A percentile compares a stretch with the other conserved stretches of the same genome.
phyloP scores from a whole-genome alignment of 2,113 vertebrate species.

The Cisticola juncidis region DNA sequence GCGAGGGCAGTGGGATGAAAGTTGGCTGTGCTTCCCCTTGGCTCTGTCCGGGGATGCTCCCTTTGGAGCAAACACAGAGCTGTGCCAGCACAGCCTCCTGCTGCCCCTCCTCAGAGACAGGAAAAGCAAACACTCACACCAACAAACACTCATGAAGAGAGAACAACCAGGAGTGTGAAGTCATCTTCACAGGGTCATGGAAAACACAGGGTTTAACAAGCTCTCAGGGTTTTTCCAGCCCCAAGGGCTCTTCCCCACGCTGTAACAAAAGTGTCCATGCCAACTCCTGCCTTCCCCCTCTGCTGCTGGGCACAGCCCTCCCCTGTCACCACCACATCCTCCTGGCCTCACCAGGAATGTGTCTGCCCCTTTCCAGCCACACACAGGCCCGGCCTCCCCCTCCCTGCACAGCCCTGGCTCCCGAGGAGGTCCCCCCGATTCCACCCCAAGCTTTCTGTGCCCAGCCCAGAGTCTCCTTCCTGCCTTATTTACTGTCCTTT shows the following conservation, averaged over 20 bases:
- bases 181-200: neutral
- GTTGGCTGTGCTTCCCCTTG: fast-evolving
- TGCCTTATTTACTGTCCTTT: neutral
- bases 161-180: neutral
- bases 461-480: neutral
- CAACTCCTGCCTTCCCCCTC: neutral
- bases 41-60: fast-evolving
- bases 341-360: neutral
- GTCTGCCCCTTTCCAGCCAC: neutral
- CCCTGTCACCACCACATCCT: neutral
- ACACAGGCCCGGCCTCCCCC: fast-evolving
- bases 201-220: neutral
- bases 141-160: neutral
- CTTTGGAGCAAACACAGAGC: neutral
- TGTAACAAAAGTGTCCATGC: neutral
- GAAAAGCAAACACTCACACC: neutral
- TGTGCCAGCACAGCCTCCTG: neutral
- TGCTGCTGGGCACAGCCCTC: neutral
- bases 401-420: neutral
- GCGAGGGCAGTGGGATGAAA: neutral
- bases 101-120: neutral
- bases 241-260: neutral
- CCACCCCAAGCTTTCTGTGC: neutral
- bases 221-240: neutral
- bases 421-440: fast-evolving